Evolutionary conservation across 1,140 invertebrate genomes (phyloP).

Genomic region (Periplaneta americana): DNA sequence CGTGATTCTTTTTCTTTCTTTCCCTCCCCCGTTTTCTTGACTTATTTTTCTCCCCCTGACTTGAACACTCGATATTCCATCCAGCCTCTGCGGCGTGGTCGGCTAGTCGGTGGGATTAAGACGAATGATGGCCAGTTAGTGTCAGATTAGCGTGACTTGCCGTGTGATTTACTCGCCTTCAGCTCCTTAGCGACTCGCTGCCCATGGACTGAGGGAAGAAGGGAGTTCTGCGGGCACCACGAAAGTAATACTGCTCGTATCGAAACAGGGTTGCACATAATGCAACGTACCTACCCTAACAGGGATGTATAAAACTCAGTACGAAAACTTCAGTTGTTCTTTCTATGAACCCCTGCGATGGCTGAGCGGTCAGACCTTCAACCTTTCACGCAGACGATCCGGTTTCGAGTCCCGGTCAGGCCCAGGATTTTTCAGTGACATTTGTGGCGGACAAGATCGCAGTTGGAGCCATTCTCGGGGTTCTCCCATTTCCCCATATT

Average conservation of each 20-base stretch:
- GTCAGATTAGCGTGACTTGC: background rate
- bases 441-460: no score
- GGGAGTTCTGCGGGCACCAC: background rate
- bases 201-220: background rate
- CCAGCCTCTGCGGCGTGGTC: background rate
- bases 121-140: constrained; percentile 7
- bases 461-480: no score
- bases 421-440: no score
- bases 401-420: no score
- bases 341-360: no score
- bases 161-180: constrained; percentile 3
- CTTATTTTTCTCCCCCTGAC: background rate
- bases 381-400: no score
- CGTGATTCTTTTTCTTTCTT: background rate
- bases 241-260: background rate
- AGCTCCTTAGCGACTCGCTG: background rate
- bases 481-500: no score
- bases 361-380: no score
- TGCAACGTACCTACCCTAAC: no score
- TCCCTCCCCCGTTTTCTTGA: background rate
- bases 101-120: background rate
- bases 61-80: background rate
- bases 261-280: background rate
- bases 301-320: no score
- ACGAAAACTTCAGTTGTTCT: no score